Conservation (phyloP, 2,888 invertebrate species). For the Gibbula magus region DNA sequence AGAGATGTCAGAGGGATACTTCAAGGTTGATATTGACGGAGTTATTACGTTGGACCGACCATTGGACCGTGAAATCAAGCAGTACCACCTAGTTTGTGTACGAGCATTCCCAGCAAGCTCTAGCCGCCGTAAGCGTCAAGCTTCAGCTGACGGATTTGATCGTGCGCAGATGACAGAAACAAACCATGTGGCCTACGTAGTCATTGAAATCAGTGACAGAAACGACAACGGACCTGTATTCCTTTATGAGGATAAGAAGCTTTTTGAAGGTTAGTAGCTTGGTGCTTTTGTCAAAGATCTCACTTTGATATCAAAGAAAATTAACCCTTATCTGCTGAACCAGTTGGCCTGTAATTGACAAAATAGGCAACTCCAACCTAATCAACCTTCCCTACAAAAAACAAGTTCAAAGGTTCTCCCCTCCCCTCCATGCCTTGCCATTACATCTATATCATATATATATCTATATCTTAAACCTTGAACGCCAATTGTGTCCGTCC, state of each 20-base stretch:
- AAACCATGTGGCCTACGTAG: conserved; percentile 47
- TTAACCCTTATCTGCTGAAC: no score
- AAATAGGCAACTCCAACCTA: no score
- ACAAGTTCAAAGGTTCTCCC: no score
- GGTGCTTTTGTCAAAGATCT: no score
- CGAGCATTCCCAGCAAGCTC: conserved; percentile 80
- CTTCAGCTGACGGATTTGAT: conserved; percentile 12
- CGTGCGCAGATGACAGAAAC: conserved; percentile 11
- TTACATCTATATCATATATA: no score
- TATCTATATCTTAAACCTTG: no score
- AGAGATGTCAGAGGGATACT: conserved; percentile 1
- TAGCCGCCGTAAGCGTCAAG: conserved; percentile 35
- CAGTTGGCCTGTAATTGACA: no score
- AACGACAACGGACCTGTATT: conserved; percentile 65
- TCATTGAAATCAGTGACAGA: conserved; percentile 50
- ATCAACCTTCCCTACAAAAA: no score
- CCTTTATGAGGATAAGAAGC: not conserved
- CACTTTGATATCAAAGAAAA: no score
- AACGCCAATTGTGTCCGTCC: no score
- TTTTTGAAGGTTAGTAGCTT: conserved; percentile 39
- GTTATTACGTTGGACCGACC: conserved; percentile 75
- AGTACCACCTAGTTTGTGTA: conserved; percentile 82
- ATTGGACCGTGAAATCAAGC: conserved; percentile 84
- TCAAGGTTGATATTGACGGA: conserved; percentile 39
- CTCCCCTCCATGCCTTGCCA: no score